These are phyloP conservation scores for Ditula angustiorana DNA, from an alignment of 2,888 invertebrate species.

Conservation along the genomic window DNA sequence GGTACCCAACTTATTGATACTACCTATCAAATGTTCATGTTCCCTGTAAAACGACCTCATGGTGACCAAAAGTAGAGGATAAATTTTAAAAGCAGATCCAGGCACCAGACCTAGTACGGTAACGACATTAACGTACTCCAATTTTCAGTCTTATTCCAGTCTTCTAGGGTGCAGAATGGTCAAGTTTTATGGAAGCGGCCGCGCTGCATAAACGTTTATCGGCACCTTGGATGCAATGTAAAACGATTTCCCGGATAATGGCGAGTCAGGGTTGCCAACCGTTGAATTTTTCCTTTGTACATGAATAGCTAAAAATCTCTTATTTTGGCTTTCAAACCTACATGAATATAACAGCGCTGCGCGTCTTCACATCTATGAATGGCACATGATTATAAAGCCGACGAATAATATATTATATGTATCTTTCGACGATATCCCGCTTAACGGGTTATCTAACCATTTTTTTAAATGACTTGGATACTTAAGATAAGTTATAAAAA, in stretches of 20 bases:
- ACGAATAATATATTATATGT: too few species aligned
- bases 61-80: constrained; percentile 5
- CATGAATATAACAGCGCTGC: too few species aligned
- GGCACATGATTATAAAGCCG: too few species aligned
- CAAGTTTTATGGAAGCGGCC: constrained; percentile 3
- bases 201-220: constrained; percentile 51
- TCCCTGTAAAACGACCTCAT: not conserved
- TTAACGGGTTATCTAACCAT: too few species aligned
- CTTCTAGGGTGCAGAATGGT: not conserved
- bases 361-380: too few species aligned
- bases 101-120: not conserved
- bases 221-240: constrained; percentile 49
- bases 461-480: too few species aligned
- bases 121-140: not conserved
- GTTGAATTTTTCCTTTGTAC: too few species aligned
- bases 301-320: too few species aligned
- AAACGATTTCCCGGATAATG: constrained; percentile 50
- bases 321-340: too few species aligned
- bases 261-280: too few species aligned
- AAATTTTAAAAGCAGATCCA: constrained; percentile 24
- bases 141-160: not conserved
- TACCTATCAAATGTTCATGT: not conserved
- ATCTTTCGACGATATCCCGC: too few species aligned
- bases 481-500: too few species aligned
- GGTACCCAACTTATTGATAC: not conserved